Evolutionary conservation across 2,888 invertebrate genomes (phyloP), one percentile per base, ranked within the genome.

Genomic region (Arenicola marina): DNA sequence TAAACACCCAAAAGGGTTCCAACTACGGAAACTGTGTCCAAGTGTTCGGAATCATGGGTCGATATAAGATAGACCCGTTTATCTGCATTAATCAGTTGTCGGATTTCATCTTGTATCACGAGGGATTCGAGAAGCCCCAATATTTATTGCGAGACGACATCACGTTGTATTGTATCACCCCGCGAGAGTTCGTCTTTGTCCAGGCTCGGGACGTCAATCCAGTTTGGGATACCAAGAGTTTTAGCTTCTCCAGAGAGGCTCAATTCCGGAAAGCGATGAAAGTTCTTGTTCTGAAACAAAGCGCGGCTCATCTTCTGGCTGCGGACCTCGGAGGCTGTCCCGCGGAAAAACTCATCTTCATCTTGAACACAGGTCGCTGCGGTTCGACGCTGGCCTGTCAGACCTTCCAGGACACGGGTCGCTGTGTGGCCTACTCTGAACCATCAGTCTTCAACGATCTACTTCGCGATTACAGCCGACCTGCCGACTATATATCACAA

Each of bases 301-400:
- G 48, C 15, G 15, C 48, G 26, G 48, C 48, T 24, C 24, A 48
- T 24, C 15, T 7, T 7, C 26, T 48, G 7, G 48, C 48, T 24
- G 15, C 15, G n/a, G 24, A 11, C 7, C 48, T 48, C 48, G 48
- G 48, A 48, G 24, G 26, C 7, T n/a, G n/a, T n/a, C 48, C 48
- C 7, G 15, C 15, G n/a, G 15, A 24, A 11, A 48, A 48, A 7
- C 24, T 48, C 18, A 24, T 48, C 15, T 48, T 48, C 48, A 48
- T 48, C n/a, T 11, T 11, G 18, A 48, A 48, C 48, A 48, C 24
- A 11, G 15, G 18, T 7, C 15, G 48, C 18, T 48, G 48, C 26
- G 48, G 48, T 7, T 48, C 48, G 48, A 48, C 48, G n/a, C 48
- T 48, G n/a, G 18, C 24, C 18, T n/a, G 48, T 24, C 48, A 48